A percentile compares a stretch with the other conserved stretches of the same genome.
Evolutionary conservation across 2,113 vertebrate genomes (phyloP).

Genomic region (Nerophis ophidion): DNA sequence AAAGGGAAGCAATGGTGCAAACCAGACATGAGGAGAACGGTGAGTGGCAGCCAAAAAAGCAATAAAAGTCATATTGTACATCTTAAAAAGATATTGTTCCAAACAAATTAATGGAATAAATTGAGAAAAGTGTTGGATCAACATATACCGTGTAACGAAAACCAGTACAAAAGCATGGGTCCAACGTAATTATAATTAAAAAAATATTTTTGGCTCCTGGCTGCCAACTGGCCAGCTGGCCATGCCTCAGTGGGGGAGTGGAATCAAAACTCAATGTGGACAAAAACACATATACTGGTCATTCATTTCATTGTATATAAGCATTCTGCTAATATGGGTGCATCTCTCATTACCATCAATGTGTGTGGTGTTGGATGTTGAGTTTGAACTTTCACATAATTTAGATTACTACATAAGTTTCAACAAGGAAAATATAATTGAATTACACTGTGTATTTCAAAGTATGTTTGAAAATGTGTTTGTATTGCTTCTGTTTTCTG

Average conservation of each 20-base stretch:
- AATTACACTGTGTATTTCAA: no score
- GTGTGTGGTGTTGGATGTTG: no score
- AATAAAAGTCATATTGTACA: conserved; percentile 29
- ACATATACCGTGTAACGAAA: conserved; percentile 1
- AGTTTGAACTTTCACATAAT: no score
- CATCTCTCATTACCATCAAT: no score
- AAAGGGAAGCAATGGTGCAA: conserved; percentile 33
- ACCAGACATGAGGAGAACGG: conserved; percentile 32
- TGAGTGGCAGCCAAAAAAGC: conserved; percentile 42
- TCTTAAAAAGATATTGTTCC: conserved; percentile 3
- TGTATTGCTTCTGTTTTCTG: no score
- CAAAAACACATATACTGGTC: not conserved
- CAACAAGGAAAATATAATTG: no score
- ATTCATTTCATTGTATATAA: no score
- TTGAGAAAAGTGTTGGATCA: conserved; percentile 2
- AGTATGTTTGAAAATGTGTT: no score
- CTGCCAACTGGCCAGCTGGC: not conserved
- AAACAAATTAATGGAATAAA: not conserved
- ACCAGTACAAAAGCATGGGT: not conserved
- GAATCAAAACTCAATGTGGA: not conserved
- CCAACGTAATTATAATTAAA: not conserved
- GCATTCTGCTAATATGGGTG: no score
- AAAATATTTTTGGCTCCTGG: not conserved
- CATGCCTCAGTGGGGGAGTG: not conserved
- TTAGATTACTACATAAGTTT: no score